A percentile compares a stretch with the other conserved stretches of the same genome.
Conservation (phyloP, 1,140 invertebrate species). For the Pseudoatta argentina region DNA sequence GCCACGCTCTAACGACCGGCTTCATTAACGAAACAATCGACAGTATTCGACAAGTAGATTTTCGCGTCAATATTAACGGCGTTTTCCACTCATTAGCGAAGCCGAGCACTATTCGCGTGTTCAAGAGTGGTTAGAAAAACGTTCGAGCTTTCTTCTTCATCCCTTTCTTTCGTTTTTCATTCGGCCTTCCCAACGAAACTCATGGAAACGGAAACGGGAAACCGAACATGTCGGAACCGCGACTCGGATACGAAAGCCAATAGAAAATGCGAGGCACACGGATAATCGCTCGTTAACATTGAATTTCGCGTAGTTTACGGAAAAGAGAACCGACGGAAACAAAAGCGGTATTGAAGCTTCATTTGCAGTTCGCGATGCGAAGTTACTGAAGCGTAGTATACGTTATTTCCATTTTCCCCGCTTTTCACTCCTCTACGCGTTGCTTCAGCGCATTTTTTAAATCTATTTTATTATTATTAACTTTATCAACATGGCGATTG, state of each 20-base stretch:
- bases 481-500: slow-evolving; percentile 48
- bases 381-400: slow-evolving; percentile 8
- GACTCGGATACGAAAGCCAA: slow-evolving; percentile 7
- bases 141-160: background rate
- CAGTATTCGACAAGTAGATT: slow-evolving; percentile 70
- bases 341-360: slow-evolving; percentile 51
- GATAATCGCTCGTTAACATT: slow-evolving; percentile 60
- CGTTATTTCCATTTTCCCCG: slow-evolving; percentile 41
- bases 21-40: slow-evolving; percentile 66
- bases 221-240: slow-evolving; percentile 39
- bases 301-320: slow-evolving; percentile 48
- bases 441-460: slow-evolving; percentile 2
- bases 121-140: slow-evolving; percentile 23
- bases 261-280: slow-evolving; percentile 28
- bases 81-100: slow-evolving; percentile 63
- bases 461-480: slow-evolving; percentile 58
- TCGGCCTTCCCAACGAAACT: slow-evolving; percentile 19
- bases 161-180: background rate
- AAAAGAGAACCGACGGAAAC: slow-evolving; percentile 38
- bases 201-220: slow-evolving; percentile 28
- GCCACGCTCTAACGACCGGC: slow-evolving; percentile 66
- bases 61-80: slow-evolving; percentile 67
- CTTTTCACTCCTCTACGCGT: background rate
- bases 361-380: slow-evolving; percentile 33
- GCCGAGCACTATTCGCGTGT: background rate